Evolutionary conservation across 2,113 vertebrate species (phyloP).

Genomic region (Odocoileus hemionus): DNA sequence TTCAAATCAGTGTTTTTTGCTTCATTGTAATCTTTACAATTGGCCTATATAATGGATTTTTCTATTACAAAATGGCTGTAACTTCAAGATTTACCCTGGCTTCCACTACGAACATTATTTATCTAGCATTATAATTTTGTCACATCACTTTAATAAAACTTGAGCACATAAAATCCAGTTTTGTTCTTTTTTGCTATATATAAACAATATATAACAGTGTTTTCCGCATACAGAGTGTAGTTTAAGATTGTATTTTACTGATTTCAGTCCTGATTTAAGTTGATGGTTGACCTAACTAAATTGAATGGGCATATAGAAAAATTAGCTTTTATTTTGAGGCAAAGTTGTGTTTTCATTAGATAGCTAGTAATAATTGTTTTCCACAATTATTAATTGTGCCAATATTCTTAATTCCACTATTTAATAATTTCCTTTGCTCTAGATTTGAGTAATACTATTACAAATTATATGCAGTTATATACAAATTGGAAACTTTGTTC

Average conservation of each 20-base stretch:
- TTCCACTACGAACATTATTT: background rate
- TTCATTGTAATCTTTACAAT: constrained; percentile 14
- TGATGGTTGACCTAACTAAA: background rate
- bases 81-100: background rate
- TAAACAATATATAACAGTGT: background rate
- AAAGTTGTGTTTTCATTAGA: background rate
- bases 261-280: background rate
- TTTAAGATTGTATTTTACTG: background rate
- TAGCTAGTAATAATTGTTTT: constrained; percentile 14
- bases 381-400: background rate
- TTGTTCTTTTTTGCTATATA: background rate
- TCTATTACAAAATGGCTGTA: background rate
- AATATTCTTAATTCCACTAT: background rate
- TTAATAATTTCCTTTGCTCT: background rate
- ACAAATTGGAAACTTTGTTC: background rate
- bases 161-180: background rate
- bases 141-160: constrained; percentile 3
- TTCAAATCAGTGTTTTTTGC: background rate
- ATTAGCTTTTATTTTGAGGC: constrained; percentile 11
- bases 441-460: background rate
- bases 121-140: background rate
- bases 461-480: background rate
- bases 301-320: background rate
- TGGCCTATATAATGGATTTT: background rate
- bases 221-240: background rate